Base-by-base conservation (phyloP, 1,140 invertebrate genomes). In the Leptestheria dahalacensis region DNA sequence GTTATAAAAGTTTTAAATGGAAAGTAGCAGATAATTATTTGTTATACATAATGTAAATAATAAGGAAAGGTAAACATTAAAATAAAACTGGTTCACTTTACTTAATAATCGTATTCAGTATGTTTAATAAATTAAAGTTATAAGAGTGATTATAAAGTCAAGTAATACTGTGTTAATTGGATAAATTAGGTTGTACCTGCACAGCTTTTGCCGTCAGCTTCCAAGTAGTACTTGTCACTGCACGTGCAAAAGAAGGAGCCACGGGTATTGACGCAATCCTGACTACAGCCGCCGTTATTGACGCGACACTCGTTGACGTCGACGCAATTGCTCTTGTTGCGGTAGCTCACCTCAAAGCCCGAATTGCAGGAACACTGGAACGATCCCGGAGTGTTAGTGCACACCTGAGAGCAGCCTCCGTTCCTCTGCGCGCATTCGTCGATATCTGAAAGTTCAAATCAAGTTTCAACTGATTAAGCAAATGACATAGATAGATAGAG, bases 171-270 rank as follows among this genome's bases (percentile, higher is more conserved):
- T n/a, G 33, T 41, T 41, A 41, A 41, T 41, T 2, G 77, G 77
- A 28, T 76, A 75, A 2, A 75, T 76, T 61, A 51, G 47, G 73
- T 71, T 68, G 33, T 71, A 57, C 66, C 78, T 60, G 72, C 64
- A 63, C 80, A 82, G 2, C 71, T 74, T 48, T 72, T 74, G 1
- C 72, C 70, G 63, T 81, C 77, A 11, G 68, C 61, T 24, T 69
- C 67, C 66, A 66, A 62, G 59, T 65, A 57, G 55, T 67, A 67
- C 10, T 68, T 66, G 52, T 58, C 58, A 2, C 68, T 68, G 48
- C 69, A 78, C n/a, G 70, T 67, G 66, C 77, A 78, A 57, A 72
- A 72, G 64, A 71, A 78, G 51, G 73, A 72, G 6, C 78, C 78
- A n/a, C 68, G 66, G 12, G 70, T 73, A 64, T 79, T 79, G 28